phyloP scores from a whole-genome alignment of 1,140 invertebrate species.

The Cotesia vestalis region DNA sequence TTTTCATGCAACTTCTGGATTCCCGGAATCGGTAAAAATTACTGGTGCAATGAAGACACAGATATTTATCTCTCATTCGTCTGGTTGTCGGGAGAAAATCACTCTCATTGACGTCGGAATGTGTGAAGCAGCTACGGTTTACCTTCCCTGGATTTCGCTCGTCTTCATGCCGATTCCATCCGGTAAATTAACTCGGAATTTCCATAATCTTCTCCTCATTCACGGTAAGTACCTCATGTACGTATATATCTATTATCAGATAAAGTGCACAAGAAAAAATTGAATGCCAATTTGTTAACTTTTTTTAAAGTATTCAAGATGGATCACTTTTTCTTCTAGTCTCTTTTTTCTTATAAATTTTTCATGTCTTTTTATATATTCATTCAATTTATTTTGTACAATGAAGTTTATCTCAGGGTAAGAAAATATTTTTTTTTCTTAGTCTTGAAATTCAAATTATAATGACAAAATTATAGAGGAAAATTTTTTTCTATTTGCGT shows the following conservation, averaged over 20 bases:
- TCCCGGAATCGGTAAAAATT: constrained; percentile 14
- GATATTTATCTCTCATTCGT: background rate
- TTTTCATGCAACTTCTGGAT: background rate
- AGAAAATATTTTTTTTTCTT: too few relatives aligned
- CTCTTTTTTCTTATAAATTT: too few relatives aligned
- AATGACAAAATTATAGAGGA: too few relatives aligned
- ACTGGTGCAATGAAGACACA: background rate
- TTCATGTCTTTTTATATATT: too few relatives aligned
- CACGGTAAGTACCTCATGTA: constrained; percentile 1
- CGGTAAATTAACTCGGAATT: constrained; percentile 24
- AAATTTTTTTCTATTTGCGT: too few relatives aligned
- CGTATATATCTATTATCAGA: constrained; percentile 3
- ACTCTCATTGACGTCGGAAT: background rate
- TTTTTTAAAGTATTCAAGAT: too few relatives aligned
- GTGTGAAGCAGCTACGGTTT: constrained; percentile 17
- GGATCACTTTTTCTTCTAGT: too few relatives aligned
- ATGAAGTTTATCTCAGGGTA: too few relatives aligned
- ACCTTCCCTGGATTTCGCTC: constrained; percentile 22
- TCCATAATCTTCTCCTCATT: constrained; percentile 7
- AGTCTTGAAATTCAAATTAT: too few relatives aligned
- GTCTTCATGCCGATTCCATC: constrained; percentile 23
- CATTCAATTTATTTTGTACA: too few relatives aligned
- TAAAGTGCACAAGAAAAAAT: background rate
- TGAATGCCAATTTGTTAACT: too few relatives aligned
- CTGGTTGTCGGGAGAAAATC: background rate